Evolutionary conservation across 2,888 invertebrate genomes (phyloP).

Genomic region (Andrena marginata): DNA sequence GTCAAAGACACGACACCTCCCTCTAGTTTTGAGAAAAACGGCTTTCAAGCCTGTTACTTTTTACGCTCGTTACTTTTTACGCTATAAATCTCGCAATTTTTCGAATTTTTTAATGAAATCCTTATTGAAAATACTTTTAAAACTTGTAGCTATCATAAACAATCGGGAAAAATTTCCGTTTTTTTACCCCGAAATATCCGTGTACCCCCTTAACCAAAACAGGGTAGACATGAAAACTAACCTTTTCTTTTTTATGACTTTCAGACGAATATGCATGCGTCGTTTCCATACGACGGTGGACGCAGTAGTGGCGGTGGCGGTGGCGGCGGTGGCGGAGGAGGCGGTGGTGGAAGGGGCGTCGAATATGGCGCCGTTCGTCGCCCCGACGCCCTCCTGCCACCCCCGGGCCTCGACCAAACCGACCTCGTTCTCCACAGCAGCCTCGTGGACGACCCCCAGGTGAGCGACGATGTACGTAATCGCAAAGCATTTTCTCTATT

Average conservation of each 20-base stretch:
- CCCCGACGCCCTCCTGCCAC: slow-evolving; percentile 83
- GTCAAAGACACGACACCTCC: too few species aligned
- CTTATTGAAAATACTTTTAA: too few species aligned
- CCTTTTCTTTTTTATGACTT: slow-evolving; percentile 65
- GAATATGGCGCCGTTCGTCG: slow-evolving; percentile 83
- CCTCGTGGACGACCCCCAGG: slow-evolving; percentile 85
- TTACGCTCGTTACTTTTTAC: too few species aligned
- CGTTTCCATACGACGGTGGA: slow-evolving; percentile 86
- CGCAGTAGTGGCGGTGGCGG: slow-evolving; percentile 82
- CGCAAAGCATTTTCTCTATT: slow-evolving; percentile 76
- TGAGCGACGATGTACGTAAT: slow-evolving; percentile 85
- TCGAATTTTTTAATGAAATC: too few species aligned
- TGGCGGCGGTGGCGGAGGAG: slow-evolving; percentile 80
- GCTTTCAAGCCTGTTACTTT: too few species aligned
- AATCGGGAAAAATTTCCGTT: too few species aligned
- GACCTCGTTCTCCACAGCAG: slow-evolving; percentile 84
- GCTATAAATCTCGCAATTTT: too few species aligned
- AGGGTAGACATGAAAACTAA: not conserved
- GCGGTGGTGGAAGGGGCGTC: slow-evolving; percentile 77
- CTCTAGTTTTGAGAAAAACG: too few species aligned
- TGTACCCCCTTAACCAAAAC: not conserved
- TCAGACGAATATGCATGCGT: slow-evolving; percentile 86
- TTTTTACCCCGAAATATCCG: too few species aligned
- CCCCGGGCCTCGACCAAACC: slow-evolving; percentile 84
- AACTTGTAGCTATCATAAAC: too few species aligned